Evolutionary conservation across 2,888 invertebrate genomes (phyloP), one percentile per base, ranked within the genome.

Genomic region (Reticulitermes lucifugus): DNA sequence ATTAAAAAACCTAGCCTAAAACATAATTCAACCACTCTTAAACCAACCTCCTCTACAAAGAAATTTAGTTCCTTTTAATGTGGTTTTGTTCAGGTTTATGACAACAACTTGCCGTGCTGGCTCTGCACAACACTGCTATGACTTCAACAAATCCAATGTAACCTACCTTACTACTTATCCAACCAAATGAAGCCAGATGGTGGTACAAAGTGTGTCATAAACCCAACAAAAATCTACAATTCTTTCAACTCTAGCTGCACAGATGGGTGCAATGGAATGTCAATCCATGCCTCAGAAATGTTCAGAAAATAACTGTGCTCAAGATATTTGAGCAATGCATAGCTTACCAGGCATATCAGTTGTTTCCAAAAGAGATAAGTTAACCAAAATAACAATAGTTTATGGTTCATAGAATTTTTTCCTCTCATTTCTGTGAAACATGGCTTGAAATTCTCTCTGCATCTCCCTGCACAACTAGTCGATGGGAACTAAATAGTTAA

Each of bases 1-100:
- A 75, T 79, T 29, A 41, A 83, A 65, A 86, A 86, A 82, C 84
- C 86, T 84, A 86, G 79, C 80, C 81, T 83, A 85, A 86, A 83
- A 85, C 65, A 65, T 65, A 25, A 65, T 83, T 70, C 75, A 85
- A 83, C 84, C 86, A 86, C 80, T 82, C 83, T 81, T 60, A 73
- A 86, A 81, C 65, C 81, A 80, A 51, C 86, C 79, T 82, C 82
- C 55, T 84, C 70, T 82, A 73, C 71, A 84, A 82, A 70, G 80
- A 60, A n/a, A 75, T 25, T 84, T 81, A 84, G 82, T 86, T 73
- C 25, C 70, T 80, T 80, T 79, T 71, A 55, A 55, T 12, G 25
- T 70, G 81, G 70, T 81, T 65, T n/a, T 43, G 41, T 81, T 70
- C 65, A 81, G 81, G 77, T 65, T 81, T 81, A 81, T 81, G 81